Evolutionary conservation across 2,797 vertebrate species (phyloP).

Genomic region (Pyrocephalus nanus): DNA sequence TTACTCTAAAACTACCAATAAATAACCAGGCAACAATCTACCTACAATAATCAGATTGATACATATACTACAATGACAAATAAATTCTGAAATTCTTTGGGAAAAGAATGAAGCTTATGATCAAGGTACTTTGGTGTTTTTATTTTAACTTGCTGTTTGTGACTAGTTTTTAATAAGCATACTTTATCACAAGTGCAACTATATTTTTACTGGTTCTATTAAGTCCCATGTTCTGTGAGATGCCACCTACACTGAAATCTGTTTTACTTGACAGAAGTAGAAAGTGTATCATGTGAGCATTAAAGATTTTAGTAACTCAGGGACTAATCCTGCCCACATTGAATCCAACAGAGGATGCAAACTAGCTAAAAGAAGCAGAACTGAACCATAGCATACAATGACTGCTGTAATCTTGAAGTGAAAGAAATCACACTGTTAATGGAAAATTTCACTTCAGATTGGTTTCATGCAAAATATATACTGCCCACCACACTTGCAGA

Average conservation of each 20-base stretch:
- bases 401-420: background rate
- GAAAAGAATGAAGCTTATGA: background rate
- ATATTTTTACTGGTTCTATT: background rate
- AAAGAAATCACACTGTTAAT: background rate
- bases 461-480: background rate
- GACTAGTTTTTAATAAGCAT: background rate
- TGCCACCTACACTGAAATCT: background rate
- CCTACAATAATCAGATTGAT: background rate
- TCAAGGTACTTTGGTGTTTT: background rate
- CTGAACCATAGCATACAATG: background rate
- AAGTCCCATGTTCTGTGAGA: background rate
- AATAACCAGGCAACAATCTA: background rate
- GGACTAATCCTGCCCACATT: too few relatives aligned
- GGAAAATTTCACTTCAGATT: background rate
- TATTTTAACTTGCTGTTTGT: background rate
- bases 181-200: background rate
- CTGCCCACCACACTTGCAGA: background rate
- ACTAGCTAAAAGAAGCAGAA: background rate
- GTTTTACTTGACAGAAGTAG: background rate
- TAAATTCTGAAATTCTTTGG: background rate
- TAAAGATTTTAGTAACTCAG: background rate
- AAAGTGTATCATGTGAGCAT: rapidly evolving
- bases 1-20: background rate
- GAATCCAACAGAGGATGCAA: background rate
- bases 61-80: background rate